These are phyloP conservation scores for Anastatus disparis DNA, from an alignment of 1,140 invertebrate genomes.

Conservation along the genomic window DNA sequence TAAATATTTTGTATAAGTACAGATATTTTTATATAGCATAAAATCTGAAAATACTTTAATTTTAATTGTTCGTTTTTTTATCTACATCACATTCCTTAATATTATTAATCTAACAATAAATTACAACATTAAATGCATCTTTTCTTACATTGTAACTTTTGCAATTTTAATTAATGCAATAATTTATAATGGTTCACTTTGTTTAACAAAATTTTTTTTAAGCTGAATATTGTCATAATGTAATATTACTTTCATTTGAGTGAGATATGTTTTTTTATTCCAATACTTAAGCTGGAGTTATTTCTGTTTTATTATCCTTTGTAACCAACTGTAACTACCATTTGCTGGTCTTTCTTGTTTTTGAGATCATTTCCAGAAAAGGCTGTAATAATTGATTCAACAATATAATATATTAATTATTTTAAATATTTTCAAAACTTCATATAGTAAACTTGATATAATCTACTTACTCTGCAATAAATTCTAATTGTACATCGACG, in stretches of 20 bases:
- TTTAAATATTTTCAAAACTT: constrained; percentile 30
- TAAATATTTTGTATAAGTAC: neutral
- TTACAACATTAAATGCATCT: neutral
- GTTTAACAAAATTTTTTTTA: constrained; percentile 1
- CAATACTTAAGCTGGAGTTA: constrained; percentile 57
- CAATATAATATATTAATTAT: constrained; percentile 6
- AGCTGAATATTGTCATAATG: constrained; percentile 25
- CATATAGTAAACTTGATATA: constrained; percentile 14
- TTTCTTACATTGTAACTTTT: neutral
- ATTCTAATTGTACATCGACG: too few relatives aligned
- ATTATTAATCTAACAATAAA: neutral
- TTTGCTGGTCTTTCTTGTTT: constrained; percentile 81
- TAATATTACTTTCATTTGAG: constrained; percentile 4
- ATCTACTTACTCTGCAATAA: constrained; percentile 79
- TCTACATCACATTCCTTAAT: neutral
- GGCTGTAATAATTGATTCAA: constrained; percentile 58
- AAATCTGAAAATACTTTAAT: neutral
- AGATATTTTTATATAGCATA: constrained; percentile 1
- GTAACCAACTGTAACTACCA: constrained; percentile 94
- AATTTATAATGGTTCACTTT: neutral
- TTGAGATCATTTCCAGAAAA: constrained; percentile 86
- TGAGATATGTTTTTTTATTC: neutral
- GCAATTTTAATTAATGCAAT: neutral
- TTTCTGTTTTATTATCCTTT: constrained; percentile 79
- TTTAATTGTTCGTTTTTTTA: neutral